phyloP scores from a whole-genome alignment of 2,797 vertebrate species.

The Buphagus erythrorhynchus region DNA sequence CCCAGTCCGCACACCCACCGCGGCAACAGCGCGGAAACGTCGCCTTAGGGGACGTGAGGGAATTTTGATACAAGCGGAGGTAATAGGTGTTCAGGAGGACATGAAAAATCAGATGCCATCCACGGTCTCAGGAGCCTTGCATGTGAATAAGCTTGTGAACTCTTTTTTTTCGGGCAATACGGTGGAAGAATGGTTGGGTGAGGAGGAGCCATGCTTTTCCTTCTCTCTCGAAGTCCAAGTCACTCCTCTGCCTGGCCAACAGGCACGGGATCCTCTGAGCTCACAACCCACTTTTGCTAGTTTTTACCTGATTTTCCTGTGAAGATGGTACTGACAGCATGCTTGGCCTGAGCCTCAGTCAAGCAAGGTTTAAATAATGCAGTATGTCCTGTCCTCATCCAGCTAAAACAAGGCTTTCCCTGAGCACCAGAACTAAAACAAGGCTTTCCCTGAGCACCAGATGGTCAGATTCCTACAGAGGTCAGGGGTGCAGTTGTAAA shows the following conservation, averaged over 20 bases:
- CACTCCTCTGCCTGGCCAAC: not conserved
- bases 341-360: not conserved
- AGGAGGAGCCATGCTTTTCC: not conserved
- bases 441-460: not conserved
- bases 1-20: rapidly evolving
- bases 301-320: not conserved
- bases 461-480: not conserved
- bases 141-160: too few relatives aligned
- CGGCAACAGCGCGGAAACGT: rapidly evolving
- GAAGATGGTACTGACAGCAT: rapidly evolving
- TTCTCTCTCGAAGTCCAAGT: not conserved
- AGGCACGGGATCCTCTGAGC: rapidly evolving
- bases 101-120: rapidly evolving
- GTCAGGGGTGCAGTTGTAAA: not conserved
- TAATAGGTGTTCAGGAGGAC: not conserved
- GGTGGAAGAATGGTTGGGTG: too few relatives aligned
- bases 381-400: not conserved
- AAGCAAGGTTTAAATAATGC: not conserved
- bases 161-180: too few relatives aligned
- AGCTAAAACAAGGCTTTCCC: not conserved
- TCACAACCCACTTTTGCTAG: rapidly evolving
- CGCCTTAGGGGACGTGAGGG: not conserved
- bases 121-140: rapidly evolving
- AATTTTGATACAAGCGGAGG: not conserved
- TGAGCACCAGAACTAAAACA: too few relatives aligned